These are phyloP conservation scores for Hoplodrina ambigua DNA, from an alignment of 2,888 invertebrate species.

Conservation along the genomic window DNA sequence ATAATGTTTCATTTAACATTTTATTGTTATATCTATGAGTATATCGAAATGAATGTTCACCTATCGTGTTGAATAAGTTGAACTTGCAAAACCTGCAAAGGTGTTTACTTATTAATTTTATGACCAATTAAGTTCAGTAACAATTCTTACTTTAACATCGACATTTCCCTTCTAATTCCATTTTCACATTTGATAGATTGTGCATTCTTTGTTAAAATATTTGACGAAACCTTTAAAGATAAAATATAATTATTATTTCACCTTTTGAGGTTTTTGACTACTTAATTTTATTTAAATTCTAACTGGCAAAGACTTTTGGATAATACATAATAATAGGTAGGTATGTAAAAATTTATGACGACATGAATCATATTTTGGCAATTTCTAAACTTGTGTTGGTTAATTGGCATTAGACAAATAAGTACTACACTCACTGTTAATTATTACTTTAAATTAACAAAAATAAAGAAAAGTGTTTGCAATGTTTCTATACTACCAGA, in stretches of 20 bases:
- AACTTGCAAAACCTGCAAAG: conserved; percentile 33
- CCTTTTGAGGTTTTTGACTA: too few species aligned
- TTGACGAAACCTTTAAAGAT: neutral
- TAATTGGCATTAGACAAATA: too few species aligned
- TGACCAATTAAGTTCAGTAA: conserved; percentile 22
- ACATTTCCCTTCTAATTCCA: conserved; percentile 8
- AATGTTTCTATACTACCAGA: too few species aligned
- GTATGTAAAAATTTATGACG: too few species aligned
- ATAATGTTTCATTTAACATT: conserved; percentile 24
- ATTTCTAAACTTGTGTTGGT: neutral
- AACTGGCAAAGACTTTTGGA: neutral
- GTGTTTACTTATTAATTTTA: conserved; percentile 18
- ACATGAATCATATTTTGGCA: too few species aligned
- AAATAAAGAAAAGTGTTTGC: neutral
- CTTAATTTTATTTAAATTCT: neutral
- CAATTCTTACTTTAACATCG: conserved; percentile 12
- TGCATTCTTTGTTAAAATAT: conserved; percentile 3
- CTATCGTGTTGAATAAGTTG: conserved; percentile 18
- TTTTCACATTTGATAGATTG: conserved; percentile 1
- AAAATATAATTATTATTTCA: neutral
- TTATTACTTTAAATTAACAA: neutral
- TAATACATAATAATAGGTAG: too few species aligned
- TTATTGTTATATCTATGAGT: conserved; percentile 20
- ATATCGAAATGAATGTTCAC: conserved; percentile 21
- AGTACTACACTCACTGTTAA: neutral